Percentiles rank a stretch among this genome's conserved stretches.
Conservation (phyloP, 2,888 invertebrate species). For the Anarsia innoxiella region DNA sequence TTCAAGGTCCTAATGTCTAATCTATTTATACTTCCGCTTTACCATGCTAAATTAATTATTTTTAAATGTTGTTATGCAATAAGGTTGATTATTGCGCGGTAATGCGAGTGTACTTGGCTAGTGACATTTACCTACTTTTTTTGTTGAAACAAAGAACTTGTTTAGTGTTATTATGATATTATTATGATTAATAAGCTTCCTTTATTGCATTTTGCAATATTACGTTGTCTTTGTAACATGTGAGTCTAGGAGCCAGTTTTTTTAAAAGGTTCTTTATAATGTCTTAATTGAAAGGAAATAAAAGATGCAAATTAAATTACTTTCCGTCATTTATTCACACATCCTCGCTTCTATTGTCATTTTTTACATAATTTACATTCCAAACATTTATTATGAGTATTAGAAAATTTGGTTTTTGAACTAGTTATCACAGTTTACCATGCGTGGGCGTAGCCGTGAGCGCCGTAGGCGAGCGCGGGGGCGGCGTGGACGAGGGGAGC, state of each 20-base stretch:
- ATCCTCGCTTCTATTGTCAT: conserved; percentile 64
- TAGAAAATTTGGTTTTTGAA: conserved; percentile 52
- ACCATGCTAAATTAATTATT: conserved; percentile 22
- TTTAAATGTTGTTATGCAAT: conserved; percentile 14
- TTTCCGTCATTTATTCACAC: conserved; percentile 64
- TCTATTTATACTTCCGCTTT: conserved; percentile 27
- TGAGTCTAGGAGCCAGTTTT: too few relatives aligned
- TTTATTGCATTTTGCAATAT: too few relatives aligned
- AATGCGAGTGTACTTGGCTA: conserved; percentile 14
- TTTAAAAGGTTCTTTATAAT: too few relatives aligned
- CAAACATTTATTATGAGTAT: conserved; percentile 50
- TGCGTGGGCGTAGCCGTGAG: conserved; percentile 33
- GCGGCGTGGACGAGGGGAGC: conserved; percentile 44
- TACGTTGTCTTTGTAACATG: too few relatives aligned
- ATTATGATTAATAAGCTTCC: conserved; percentile 9
- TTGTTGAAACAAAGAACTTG: conserved; percentile 14
- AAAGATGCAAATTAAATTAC: conserved; percentile 10
- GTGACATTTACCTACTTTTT: conserved; percentile 15
- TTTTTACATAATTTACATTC: conserved; percentile 58
- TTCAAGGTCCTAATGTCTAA: conserved; percentile 25
- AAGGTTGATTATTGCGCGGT: conserved; percentile 4
- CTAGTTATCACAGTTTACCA: conserved; percentile 69
- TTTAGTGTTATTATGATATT: conserved; percentile 1
- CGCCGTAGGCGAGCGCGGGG: conserved; percentile 24
- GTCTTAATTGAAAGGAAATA: neutral